These are phyloP conservation scores for Colinus virginianus DNA, from an alignment of 2,113 vertebrate species.

Conservation along the genomic window DNA sequence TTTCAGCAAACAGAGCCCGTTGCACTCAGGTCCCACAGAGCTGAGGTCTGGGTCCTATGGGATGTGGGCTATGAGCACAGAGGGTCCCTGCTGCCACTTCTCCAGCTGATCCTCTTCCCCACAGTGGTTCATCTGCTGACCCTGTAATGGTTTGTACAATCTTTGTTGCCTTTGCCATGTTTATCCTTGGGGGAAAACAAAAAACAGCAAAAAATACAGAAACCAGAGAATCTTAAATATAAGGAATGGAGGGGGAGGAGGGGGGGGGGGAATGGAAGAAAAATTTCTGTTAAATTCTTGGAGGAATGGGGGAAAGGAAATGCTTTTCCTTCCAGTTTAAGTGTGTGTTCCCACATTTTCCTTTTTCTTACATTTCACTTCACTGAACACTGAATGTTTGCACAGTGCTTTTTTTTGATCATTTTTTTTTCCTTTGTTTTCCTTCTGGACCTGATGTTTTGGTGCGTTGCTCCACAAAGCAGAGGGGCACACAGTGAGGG, in stretches of 20 bases:
- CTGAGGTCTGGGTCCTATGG: background rate
- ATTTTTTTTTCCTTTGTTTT: rapidly evolving
- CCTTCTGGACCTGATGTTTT: background rate
- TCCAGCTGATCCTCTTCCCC: background rate
- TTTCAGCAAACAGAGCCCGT: background rate
- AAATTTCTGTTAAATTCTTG: rapidly evolving
- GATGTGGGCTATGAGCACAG: background rate
- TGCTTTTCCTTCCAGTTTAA: background rate
- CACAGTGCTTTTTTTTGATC: rapidly evolving
- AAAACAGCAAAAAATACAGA: background rate
- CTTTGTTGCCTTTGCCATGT: background rate
- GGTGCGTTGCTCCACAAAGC: background rate
- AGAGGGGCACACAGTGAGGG: background rate
- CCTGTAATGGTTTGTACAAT: background rate
- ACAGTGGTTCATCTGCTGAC: background rate
- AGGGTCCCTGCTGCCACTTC: background rate
- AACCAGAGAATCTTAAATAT: background rate
- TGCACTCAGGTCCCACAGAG: background rate
- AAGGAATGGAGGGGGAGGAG: background rate
- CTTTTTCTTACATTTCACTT: background rate
- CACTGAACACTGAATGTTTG: background rate
- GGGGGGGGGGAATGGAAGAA: background rate
- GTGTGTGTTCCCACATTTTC: background rate
- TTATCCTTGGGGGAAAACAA: background rate
- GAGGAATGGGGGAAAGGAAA: too few species aligned